Conservation (phyloP, 2,113 vertebrate genomes). For the Osmerus mordax region DNA sequence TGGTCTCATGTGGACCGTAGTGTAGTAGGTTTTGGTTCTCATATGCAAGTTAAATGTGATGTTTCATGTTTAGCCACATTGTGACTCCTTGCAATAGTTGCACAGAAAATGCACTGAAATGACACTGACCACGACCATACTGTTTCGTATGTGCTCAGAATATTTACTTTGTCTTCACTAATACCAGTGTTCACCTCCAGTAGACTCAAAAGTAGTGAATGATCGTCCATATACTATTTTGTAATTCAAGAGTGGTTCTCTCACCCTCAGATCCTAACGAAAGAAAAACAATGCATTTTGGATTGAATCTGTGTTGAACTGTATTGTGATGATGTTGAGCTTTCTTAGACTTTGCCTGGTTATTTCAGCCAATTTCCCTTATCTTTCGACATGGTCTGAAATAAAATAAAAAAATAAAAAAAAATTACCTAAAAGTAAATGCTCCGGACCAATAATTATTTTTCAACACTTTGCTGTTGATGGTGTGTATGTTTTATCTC, state of each 20-base stretch:
- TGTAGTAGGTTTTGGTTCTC: conserved; percentile 2
- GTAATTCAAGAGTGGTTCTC: background rate
- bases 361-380: conserved; percentile 24
- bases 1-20: background rate
- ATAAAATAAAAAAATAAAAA: conserved; percentile 27
- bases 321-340: conserved; percentile 1
- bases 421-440: background rate
- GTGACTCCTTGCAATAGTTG: conserved; percentile 47
- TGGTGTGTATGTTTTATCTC: background rate
- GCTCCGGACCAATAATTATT: background rate
- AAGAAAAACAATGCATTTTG: conserved; percentile 27
- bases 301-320: conserved; percentile 1
- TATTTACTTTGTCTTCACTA: conserved; percentile 5
- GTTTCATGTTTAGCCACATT: conserved; percentile 29
- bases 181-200: background rate
- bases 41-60: conserved; percentile 50
- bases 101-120: conserved; percentile 47
- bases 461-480: background rate
- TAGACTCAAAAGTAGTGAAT: conserved; percentile 1
- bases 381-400: conserved; percentile 13
- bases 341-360: conserved; percentile 22
- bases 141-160: conserved; percentile 1
- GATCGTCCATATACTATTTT: background rate
- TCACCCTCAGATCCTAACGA: background rate
- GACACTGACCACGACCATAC: background rate